phyloP scores from a whole-genome alignment of 2,888 invertebrate species.

The Drosophila mulleri region DNA sequence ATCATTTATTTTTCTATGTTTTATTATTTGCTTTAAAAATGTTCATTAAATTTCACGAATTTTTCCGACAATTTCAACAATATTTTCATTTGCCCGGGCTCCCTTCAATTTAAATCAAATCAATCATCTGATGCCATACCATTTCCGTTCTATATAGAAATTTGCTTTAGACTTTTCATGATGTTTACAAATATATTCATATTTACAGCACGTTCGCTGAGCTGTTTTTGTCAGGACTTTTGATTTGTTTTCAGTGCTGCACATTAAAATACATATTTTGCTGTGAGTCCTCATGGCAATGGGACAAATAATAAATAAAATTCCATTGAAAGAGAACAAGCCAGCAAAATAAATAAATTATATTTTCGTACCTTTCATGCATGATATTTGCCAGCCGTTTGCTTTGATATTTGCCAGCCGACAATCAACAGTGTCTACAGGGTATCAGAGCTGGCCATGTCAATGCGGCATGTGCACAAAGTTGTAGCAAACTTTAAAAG shows the following conservation, averaged over 20 bases:
- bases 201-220: neutral
- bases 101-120: neutral
- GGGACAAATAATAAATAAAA: slow-evolving; percentile 8
- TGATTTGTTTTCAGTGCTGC: slow-evolving; percentile 8
- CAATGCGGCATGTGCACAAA: slow-evolving; percentile 42
- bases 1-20: neutral
- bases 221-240: neutral
- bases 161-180: neutral
- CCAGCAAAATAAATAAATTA: slow-evolving; percentile 1
- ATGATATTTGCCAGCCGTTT: neutral
- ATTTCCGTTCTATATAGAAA: neutral
- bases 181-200: neutral
- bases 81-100: neutral
- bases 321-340: neutral
- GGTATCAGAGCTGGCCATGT: slow-evolving; percentile 37
- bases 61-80: neutral
- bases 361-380: neutral
- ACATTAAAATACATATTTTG: neutral
- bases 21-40: neutral
- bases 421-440: slow-evolving; percentile 4
- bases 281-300: neutral
- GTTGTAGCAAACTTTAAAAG: slow-evolving; percentile 30
- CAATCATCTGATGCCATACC: neutral
- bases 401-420: neutral
- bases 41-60: neutral